Conservation (phyloP, 2,113 vertebrate species). For the Riparia riparia region DNA sequence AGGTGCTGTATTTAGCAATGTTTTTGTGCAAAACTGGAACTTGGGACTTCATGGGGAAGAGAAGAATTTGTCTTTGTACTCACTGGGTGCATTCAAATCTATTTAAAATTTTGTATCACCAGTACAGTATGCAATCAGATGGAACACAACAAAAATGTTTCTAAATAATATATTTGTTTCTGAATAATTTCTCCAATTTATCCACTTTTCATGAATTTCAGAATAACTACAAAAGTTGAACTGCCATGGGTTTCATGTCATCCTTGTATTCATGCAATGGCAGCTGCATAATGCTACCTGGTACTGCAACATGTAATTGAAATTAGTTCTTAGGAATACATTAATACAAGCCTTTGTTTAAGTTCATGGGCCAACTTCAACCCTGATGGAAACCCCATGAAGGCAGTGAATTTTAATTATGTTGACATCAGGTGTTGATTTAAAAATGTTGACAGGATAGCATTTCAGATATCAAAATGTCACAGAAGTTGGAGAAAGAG, state of each 20-base stretch:
- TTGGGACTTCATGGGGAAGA: background rate
- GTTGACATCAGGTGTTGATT: constrained; percentile 5
- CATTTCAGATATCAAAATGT: constrained; percentile 40
- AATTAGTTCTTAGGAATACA: constrained; percentile 42
- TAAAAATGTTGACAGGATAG: constrained; percentile 20
- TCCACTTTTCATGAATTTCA: constrained; percentile 1
- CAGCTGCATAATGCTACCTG: background rate
- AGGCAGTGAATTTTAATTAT: constrained; percentile 18
- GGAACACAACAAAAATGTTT: background rate
- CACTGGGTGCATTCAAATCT: background rate
- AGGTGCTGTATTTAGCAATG: background rate
- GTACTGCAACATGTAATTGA: constrained; percentile 12
- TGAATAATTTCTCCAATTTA: constrained; percentile 13
- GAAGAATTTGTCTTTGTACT: background rate
- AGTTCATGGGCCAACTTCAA: constrained; percentile 20
- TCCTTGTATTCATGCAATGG: background rate
- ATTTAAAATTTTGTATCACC: background rate
- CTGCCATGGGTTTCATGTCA: background rate
- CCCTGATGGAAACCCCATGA: background rate
- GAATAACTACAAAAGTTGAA: background rate
- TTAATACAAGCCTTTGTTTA: constrained; percentile 29
- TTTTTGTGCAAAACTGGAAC: background rate
- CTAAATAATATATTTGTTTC: constrained; percentile 7
- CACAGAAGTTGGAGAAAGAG: constrained; percentile 33
- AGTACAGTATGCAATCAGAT: background rate